A percentile compares a stretch with the other conserved stretches of the same genome.
Conservation (phyloP, 2,888 invertebrate genomes). For the Drosophila meridiana region DNA sequence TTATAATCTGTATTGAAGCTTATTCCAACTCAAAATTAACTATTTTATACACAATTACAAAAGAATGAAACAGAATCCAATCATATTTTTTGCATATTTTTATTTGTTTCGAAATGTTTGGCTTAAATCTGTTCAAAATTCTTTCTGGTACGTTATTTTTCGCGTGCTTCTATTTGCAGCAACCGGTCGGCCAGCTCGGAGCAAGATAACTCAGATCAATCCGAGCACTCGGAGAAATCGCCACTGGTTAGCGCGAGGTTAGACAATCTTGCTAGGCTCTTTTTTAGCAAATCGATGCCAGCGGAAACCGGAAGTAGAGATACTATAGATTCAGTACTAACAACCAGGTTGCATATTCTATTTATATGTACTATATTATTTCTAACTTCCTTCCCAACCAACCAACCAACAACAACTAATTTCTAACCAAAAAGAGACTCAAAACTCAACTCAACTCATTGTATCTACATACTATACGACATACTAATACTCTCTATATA, state of each 20-base stretch:
- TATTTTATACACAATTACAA: constrained; percentile 19
- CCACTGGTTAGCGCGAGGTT: constrained; percentile 90
- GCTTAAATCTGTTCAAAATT: constrained; percentile 32
- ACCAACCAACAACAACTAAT: constrained; percentile 14
- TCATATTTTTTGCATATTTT: constrained; percentile 27
- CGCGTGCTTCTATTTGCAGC: constrained; percentile 81
- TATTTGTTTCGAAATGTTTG: constrained; percentile 40
- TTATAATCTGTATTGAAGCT: constrained; percentile 45
- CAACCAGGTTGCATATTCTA: constrained; percentile 84
- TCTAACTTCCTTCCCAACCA: constrained; percentile 35
- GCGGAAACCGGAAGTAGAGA: constrained; percentile 85
- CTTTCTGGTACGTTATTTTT: constrained; percentile 43
- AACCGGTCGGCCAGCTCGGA: constrained; percentile 88
- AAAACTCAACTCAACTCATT: constrained; percentile 16
- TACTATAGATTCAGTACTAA: constrained; percentile 85
- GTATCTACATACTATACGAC: constrained; percentile 38
- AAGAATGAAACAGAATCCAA: constrained; percentile 5
- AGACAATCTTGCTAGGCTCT: constrained; percentile 91
- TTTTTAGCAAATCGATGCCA: constrained; percentile 88
- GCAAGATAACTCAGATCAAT: constrained; percentile 86
- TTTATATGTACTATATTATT: constrained; percentile 59
- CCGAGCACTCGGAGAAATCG: constrained; percentile 87
- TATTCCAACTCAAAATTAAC: constrained; percentile 31
- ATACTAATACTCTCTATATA: constrained; percentile 11
- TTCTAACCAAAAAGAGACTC: constrained; percentile 27